phyloP scores from a whole-genome alignment of 2,113 vertebrate species.

The Taurulus bubalis region DNA sequence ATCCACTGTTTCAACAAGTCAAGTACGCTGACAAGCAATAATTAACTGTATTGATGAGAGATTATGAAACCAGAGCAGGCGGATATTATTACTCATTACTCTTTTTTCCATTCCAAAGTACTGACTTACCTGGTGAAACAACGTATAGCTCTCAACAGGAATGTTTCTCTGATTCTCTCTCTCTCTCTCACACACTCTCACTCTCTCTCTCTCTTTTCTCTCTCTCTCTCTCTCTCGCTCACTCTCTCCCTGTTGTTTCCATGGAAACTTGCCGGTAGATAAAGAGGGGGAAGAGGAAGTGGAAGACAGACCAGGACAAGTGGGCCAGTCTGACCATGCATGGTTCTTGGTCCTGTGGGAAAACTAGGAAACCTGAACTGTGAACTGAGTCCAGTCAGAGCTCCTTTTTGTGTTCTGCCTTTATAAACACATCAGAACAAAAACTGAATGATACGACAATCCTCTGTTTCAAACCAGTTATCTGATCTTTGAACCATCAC shows the following conservation, averaged over 20 bases:
- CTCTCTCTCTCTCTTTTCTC: slow-evolving; percentile 26
- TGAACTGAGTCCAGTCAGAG: slow-evolving; percentile 32
- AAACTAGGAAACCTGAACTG: slow-evolving; percentile 54
- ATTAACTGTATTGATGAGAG: slow-evolving; percentile 62
- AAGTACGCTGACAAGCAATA: slow-evolving; percentile 59
- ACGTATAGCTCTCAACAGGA: slow-evolving; percentile 45
- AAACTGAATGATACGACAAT: not conserved
- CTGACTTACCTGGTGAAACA: slow-evolving; percentile 38
- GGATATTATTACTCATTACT: slow-evolving; percentile 28
- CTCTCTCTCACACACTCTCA: slow-evolving; percentile 29
- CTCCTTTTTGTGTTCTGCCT: slow-evolving; percentile 1
- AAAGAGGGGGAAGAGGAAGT: slow-evolving; percentile 65
- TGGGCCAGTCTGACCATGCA: slow-evolving; percentile 77
- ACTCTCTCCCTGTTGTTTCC: slow-evolving; percentile 79
- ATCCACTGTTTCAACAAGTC: slow-evolving; percentile 53
- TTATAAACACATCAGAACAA: slow-evolving; percentile 11
- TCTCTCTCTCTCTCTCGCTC: slow-evolving; percentile 31
- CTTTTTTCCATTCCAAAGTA: slow-evolving; percentile 28
- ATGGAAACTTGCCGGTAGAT: slow-evolving; percentile 84
- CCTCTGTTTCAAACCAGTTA: not conserved
- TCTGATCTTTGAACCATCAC: slow-evolving; percentile 2
- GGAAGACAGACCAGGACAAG: slow-evolving; percentile 75
- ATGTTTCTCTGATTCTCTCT: slow-evolving; percentile 25
- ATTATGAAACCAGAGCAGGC: slow-evolving; percentile 45
- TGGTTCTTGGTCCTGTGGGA: slow-evolving; percentile 70